phyloP scores from a whole-genome alignment of 2,888 invertebrate genomes.

The Tromatobia lineatoria region DNA sequence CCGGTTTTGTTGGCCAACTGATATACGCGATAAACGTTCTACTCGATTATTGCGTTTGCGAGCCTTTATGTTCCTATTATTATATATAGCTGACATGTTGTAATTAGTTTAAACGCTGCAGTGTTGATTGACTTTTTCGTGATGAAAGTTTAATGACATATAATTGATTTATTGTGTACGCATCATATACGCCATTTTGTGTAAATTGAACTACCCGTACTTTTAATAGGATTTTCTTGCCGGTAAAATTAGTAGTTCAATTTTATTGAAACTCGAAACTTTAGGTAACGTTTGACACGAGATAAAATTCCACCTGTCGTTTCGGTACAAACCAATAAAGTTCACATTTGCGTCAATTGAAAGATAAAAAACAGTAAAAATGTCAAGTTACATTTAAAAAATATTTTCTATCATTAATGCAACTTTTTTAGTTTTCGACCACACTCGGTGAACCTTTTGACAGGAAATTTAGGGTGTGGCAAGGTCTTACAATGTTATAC shows the following conservation, averaged over 20 bases:
- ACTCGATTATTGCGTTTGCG: conserved; percentile 23
- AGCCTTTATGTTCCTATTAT: conserved; percentile 10
- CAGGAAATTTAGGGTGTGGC: neutral
- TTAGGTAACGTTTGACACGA: too few species aligned
- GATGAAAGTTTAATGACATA: neutral
- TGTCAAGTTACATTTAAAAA: too few species aligned
- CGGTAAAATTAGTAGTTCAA: neutral
- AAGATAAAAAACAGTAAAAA: too few species aligned
- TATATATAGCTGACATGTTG: conserved; percentile 9
- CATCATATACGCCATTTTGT: neutral
- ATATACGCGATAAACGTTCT: conserved; percentile 45
- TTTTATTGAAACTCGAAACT: neutral
- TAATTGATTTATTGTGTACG: neutral
- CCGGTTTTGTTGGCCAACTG: conserved; percentile 47
- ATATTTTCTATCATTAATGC: too few species aligned
- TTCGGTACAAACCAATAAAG: too few species aligned
- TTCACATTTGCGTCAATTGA: too few species aligned
- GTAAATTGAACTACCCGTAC: neutral
- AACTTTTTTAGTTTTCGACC: neutral
- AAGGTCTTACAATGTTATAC: too few species aligned
- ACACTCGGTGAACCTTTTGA: neutral
- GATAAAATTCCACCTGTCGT: too few species aligned
- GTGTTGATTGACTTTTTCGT: conserved; percentile 8
- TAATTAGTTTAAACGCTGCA: conserved; percentile 8
- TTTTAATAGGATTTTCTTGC: neutral